A percentile compares a stretch with the other conserved stretches of the same genome.
Conservation (phyloP, 2,888 invertebrate genomes). For the Hyalella azteca region DNA sequence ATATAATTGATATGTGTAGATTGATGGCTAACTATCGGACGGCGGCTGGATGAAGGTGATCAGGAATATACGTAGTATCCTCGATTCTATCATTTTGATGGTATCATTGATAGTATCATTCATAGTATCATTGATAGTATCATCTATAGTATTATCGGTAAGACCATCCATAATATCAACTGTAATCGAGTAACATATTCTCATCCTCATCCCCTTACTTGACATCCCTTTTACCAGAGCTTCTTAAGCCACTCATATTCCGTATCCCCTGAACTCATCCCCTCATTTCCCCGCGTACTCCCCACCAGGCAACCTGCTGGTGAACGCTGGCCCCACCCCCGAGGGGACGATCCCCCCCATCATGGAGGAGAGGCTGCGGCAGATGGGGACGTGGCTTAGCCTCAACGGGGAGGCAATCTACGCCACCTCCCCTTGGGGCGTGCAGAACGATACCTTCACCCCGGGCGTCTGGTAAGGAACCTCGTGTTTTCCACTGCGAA, state of each 20-base stretch:
- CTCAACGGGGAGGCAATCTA: slow-evolving; percentile 91
- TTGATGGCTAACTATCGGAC: not conserved
- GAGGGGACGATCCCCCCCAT: slow-evolving; percentile 85
- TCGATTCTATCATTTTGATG: not conserved
- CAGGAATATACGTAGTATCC: not conserved
- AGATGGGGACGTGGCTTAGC: slow-evolving; percentile 79
- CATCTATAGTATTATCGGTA: not conserved
- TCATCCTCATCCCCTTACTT: too few species aligned
- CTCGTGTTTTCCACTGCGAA: too few species aligned
- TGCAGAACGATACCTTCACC: slow-evolving; percentile 79
- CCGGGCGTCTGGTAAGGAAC: slow-evolving; percentile 62
- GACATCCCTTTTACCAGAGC: too few species aligned
- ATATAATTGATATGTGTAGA: not conserved
- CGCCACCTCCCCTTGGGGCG: slow-evolving; percentile 75
- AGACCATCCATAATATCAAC: too few species aligned
- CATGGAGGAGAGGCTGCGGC: slow-evolving; percentile 75
- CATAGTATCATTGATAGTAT: too few species aligned
- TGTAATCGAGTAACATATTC: too few species aligned
- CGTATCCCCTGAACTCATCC: too few species aligned
- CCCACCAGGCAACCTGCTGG: slow-evolving; percentile 78
- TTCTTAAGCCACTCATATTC: too few species aligned
- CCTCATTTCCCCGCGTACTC: too few species aligned
- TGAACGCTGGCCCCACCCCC: slow-evolving; percentile 88
- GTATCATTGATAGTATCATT: not conserved
- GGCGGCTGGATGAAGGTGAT: not conserved